Conservation (phyloP, 1,140 invertebrate genomes). For the Centruroides sculpturatus region DNA sequence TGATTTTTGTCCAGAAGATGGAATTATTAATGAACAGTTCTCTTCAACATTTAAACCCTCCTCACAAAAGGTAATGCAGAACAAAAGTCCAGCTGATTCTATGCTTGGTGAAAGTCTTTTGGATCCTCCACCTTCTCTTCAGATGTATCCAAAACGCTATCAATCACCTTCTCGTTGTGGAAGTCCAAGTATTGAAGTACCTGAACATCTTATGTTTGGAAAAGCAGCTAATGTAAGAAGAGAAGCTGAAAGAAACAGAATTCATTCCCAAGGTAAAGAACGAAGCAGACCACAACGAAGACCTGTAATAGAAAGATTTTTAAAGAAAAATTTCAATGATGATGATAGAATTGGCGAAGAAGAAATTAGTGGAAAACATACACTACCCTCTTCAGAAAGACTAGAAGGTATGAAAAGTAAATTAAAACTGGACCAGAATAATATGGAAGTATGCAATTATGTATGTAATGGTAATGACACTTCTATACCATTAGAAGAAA, state of each 20-base stretch:
- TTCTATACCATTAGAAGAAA: conserved; percentile 6
- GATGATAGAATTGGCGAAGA: not conserved
- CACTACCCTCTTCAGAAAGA: not conserved
- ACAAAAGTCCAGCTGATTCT: conserved; percentile 16
- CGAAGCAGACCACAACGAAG: conserved; percentile 9
- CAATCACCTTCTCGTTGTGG: conserved; percentile 27
- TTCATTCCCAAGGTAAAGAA: not conserved
- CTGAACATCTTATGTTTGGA: conserved; percentile 28
- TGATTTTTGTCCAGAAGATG: not conserved
- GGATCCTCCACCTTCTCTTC: conserved; percentile 28
- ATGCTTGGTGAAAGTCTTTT: conserved; percentile 32
- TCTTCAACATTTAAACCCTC: conserved; percentile 1
- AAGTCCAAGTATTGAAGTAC: conserved; percentile 27
- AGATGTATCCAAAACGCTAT: conserved; percentile 26
- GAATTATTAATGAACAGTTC: not conserved
- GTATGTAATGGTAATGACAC: not conserved
- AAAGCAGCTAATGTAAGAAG: conserved; percentile 1
- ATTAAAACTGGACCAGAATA: no score
- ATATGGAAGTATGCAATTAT: not conserved
- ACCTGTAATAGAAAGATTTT: conserved; percentile 12
- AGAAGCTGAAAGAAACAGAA: not conserved
- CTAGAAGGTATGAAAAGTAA: not conserved
- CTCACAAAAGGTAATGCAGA: conserved; percentile 1
- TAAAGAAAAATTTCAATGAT: conserved; percentile 9
- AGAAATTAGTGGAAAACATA: not conserved